Evolutionary conservation across 2,113 vertebrate genomes (phyloP), one percentile per base, ranked within the genome.

Genomic region (Brienomyrus brachyistius): DNA sequence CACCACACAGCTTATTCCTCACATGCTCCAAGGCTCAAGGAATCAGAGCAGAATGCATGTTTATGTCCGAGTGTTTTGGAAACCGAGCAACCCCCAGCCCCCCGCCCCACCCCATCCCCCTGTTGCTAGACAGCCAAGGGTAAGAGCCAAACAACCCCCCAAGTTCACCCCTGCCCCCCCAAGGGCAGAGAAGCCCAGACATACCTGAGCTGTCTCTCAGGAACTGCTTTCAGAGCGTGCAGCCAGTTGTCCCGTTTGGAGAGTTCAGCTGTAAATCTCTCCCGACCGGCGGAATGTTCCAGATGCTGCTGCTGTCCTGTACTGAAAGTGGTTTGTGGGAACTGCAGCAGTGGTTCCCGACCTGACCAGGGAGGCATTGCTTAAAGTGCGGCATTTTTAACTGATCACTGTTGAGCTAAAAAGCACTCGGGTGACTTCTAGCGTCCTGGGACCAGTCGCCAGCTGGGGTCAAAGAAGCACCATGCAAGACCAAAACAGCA

Each of bases 191-290:
- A 50, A 45, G 23, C 62, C n/a, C 62, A 77, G 88, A 59, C 88
- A 88, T 88, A 88, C 88, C 88, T 88, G 88, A 47, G 47, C 7
- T 31, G n/a, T n/a, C 88, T 74, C 43, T 74, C 45, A 88, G 62
- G 11, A 7, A 47, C 47, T 88, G 88, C 62, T 21, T 74, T n/a
- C 43, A 8, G 43, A 50, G 62, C 1, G 0, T 80, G 74, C 40
- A 23, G 21, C 17, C 3, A 48, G 35, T 27, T 35, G 7, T 48
- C 35, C 35, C 74, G n/a, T 74, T 88, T 70, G 47, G 50, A 88
- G 11, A 47, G 54, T 88, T 13, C 87, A 23, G 52, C 40, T 45
- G 77, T 82, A 82, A 40, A 82, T 45, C 43, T 40, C 77, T 82
- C 40, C 77, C 5, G 15, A 4, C 43, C 4, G 8, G 54, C 19